phyloP scores from a whole-genome alignment of 2,888 invertebrate species.

The Orchesellides sinensis region DNA sequence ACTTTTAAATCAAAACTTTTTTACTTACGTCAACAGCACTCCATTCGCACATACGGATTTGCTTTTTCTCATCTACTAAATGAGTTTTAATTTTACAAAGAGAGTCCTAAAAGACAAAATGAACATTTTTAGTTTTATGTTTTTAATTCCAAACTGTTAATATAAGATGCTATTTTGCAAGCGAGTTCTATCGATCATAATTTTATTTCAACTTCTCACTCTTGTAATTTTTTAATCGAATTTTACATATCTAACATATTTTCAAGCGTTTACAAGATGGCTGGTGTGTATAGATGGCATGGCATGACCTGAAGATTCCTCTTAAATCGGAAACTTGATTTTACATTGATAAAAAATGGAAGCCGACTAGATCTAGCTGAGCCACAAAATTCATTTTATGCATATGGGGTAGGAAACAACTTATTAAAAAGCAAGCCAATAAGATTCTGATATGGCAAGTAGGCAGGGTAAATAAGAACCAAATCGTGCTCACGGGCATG shows the following conservation, averaged over 20 bases:
- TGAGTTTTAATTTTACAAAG: slow-evolving; percentile 89
- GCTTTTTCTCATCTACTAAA: slow-evolving; percentile 92
- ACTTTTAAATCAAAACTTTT: too few species aligned
- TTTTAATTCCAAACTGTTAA: not conserved
- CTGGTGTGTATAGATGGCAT: too few species aligned
- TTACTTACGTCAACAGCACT: slow-evolving; percentile 90
- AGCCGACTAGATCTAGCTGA: not conserved
- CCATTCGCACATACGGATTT: slow-evolving; percentile 96
- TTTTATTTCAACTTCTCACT: too few species aligned
- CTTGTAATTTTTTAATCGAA: too few species aligned
- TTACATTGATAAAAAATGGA: not conserved
- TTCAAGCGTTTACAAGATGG: too few species aligned
- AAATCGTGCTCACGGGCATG: slow-evolving; percentile 68
- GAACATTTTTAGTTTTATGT: not conserved
- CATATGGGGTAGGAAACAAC: not conserved
- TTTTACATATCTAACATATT: too few species aligned
- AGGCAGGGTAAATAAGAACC: slow-evolving; percentile 64
- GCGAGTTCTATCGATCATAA: too few species aligned
- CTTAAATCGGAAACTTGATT: too few species aligned
- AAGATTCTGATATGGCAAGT: slow-evolving; percentile 35
- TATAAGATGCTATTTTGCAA: not conserved
- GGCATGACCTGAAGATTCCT: too few species aligned
- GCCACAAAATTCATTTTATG: not conserved
- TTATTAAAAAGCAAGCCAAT: slow-evolving; percentile 37
- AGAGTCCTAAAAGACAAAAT: slow-evolving; percentile 84